A percentile compares a stretch with the other conserved stretches of the same genome.
Evolutionary conservation across 2,888 invertebrate species (phyloP).

Genomic region (Platynereis dumerilii): DNA sequence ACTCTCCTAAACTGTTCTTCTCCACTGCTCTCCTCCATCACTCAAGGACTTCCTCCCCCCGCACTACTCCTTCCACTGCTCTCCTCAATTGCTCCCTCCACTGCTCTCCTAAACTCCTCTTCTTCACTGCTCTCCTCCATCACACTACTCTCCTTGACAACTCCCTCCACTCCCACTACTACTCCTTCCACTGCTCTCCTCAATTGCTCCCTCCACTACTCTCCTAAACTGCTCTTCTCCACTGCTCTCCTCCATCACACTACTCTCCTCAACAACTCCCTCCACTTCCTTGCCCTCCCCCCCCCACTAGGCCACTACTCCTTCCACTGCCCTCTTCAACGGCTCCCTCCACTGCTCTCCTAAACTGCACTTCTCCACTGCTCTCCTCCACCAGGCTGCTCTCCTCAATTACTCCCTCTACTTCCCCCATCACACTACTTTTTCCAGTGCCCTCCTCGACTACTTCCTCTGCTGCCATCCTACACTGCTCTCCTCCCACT

Average conservation of each 20-base stretch:
- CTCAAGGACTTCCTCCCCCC: neutral
- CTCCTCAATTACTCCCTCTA: neutral
- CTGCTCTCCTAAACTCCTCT: neutral
- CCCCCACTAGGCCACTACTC: conserved; percentile 5
- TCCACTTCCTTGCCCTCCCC: neutral
- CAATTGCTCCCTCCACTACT: neutral
- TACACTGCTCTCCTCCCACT: neutral
- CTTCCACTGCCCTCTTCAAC: neutral
- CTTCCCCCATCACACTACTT: neutral
- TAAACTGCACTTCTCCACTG: neutral
- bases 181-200: neutral
- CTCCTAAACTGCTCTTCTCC: neutral
- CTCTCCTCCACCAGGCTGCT: neutral
- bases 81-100: neutral
- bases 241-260: conserved; percentile 5
- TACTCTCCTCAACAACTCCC: neutral
- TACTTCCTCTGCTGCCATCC: neutral
- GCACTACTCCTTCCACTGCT: neutral
- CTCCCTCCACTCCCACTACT: neutral
- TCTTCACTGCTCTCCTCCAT: too few species aligned
- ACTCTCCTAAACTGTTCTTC: too few species aligned
- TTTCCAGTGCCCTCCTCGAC: neutral
- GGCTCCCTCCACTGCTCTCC: neutral
- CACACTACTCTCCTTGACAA: neutral
- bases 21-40: too few species aligned